A percentile compares a stretch with the other conserved stretches of the same genome.
These are phyloP conservation scores for Sinodicranocentrus sp. DNA, from an alignment of 2,888 invertebrate species.

Conservation along the genomic window DNA sequence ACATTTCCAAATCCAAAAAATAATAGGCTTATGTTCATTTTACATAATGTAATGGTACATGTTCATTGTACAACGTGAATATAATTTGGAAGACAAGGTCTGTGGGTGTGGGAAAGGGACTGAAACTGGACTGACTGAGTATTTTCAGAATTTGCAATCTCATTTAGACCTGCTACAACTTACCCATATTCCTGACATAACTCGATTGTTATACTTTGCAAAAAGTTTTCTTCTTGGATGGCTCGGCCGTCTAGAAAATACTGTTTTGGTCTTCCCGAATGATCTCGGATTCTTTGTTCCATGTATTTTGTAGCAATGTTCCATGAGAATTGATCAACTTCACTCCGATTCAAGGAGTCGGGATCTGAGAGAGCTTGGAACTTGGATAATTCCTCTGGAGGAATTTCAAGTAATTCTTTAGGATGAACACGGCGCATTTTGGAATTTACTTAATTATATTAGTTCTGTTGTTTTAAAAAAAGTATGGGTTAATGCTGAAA, in stretches of 20 bases:
- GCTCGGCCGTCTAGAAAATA: slow-evolving; percentile 29
- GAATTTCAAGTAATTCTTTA: slow-evolving; percentile 7
- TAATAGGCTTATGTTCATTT: too few species aligned
- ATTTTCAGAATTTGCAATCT: not conserved
- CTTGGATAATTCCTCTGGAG: not conserved
- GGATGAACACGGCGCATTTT: slow-evolving; percentile 36
- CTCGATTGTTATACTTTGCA: slow-evolving; percentile 27
- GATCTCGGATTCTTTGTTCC: not conserved
- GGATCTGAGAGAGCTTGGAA: not conserved
- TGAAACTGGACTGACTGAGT: too few species aligned
- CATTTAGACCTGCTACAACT: not conserved
- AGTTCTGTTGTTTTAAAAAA: not conserved
- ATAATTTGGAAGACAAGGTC: too few species aligned
- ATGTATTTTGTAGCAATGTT: slow-evolving; percentile 15
- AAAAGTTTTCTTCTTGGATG: slow-evolving; percentile 17
- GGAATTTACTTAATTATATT: not conserved
- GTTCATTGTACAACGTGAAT: too few species aligned
- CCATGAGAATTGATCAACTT: slow-evolving; percentile 36
- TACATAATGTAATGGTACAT: not conserved
- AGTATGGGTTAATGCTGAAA: too few species aligned
- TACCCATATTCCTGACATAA: slow-evolving; percentile 54
- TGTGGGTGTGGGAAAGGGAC: not conserved
- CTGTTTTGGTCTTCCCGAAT: not conserved
- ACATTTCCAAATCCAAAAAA: not conserved
- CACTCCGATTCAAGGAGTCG: not conserved